A percentile compares a stretch with the other conserved stretches of the same genome.
phyloP scores from a whole-genome alignment of 2,888 invertebrate species.

The Drosophila helvetica region DNA sequence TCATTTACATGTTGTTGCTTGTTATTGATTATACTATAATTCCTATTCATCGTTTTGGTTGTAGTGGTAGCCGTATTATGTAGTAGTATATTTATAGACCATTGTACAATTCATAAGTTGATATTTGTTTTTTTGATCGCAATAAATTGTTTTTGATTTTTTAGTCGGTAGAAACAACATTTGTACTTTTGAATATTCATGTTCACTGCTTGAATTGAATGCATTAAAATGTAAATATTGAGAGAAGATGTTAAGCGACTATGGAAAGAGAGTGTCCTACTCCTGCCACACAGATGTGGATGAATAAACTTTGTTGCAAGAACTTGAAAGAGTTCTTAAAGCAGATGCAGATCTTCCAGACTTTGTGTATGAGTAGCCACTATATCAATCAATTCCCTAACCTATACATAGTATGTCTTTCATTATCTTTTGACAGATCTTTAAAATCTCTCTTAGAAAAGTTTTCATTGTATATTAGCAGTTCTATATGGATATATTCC shows the following conservation, averaged over 20 bases:
- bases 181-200: slow-evolving; percentile 10
- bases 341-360: too few relatives aligned
- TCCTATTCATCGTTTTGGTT: slow-evolving; percentile 40
- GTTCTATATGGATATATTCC: too few relatives aligned
- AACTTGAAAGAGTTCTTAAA: too few relatives aligned
- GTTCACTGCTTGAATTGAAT: slow-evolving; percentile 40
- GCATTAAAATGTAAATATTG: slow-evolving; percentile 46
- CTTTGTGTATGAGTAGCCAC: too few relatives aligned
- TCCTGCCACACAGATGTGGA: background rate
- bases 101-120: slow-evolving; percentile 60
- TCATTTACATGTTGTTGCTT: slow-evolving; percentile 36
- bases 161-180: slow-evolving; percentile 27
- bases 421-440: too few relatives aligned
- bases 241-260: background rate
- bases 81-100: slow-evolving; percentile 23
- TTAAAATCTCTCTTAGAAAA: too few relatives aligned
- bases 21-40: slow-evolving; percentile 36
- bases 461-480: too few relatives aligned
- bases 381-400: too few relatives aligned
- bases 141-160: slow-evolving; percentile 71
- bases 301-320: background rate
- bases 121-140: slow-evolving; percentile 65
- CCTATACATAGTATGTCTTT: too few relatives aligned
- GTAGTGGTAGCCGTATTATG: slow-evolving; percentile 27
- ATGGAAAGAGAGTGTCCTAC: too few relatives aligned